phyloP scores from a whole-genome alignment of 2,888 invertebrate genomes.

The Amaurobius ferox region DNA sequence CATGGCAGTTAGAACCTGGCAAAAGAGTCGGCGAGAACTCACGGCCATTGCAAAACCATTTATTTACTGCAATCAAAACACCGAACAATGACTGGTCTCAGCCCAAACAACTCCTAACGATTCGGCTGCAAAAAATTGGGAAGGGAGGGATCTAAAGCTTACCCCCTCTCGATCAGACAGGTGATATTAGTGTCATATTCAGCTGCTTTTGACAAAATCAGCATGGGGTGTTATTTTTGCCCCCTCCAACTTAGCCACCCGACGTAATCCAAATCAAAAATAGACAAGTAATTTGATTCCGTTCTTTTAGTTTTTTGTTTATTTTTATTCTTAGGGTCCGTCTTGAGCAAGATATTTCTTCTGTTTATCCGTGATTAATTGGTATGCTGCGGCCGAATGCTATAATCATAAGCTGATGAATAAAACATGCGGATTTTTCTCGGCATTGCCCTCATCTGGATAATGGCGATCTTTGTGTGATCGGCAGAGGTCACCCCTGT shows the following conservation, averaged over 20 bases:
- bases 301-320: not conserved
- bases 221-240: not conserved
- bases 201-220: slow-evolving; percentile 67
- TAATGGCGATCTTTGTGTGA: slow-evolving; percentile 57
- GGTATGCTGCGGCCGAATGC: slow-evolving; percentile 62
- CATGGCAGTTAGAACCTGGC: slow-evolving; percentile 3
- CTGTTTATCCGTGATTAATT: slow-evolving; percentile 69
- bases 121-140: slow-evolving; percentile 3
- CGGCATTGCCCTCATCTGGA: slow-evolving; percentile 67
- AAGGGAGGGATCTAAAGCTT: not conserved
- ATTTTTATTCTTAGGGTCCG: slow-evolving; percentile 1
- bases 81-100: slow-evolving; percentile 42
- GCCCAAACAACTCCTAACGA: slow-evolving; percentile 20
- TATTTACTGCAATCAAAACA: slow-evolving; percentile 38
- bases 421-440: slow-evolving; percentile 66
- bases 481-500: slow-evolving; percentile 58
- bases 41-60: slow-evolving; percentile 6
- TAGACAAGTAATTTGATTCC: slow-evolving; percentile 51
- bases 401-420: slow-evolving; percentile 69
- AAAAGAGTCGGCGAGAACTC: slow-evolving; percentile 10
- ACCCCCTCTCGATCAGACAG: not conserved
- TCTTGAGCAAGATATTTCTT: slow-evolving; percentile 59
- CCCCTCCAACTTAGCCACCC: not conserved
- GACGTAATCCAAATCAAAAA: slow-evolving; percentile 46
- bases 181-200: slow-evolving; percentile 51